Evolutionary conservation across 2,113 vertebrate genomes (phyloP), one percentile per base, ranked within the genome.

Genomic region (Melanerpes formicivorus): DNA sequence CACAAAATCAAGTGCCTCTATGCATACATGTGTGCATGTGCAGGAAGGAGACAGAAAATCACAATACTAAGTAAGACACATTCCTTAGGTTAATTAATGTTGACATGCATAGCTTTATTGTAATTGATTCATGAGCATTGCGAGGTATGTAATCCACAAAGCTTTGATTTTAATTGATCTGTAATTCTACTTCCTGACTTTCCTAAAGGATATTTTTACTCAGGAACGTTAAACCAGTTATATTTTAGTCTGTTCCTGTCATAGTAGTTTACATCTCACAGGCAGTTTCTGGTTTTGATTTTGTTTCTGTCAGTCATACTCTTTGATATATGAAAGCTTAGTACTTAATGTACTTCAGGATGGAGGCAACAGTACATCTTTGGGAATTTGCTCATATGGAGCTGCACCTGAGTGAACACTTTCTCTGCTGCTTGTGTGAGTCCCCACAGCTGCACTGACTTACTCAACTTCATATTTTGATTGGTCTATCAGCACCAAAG

Each of bases 71-170:
- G 83, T 67, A 90, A 71, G 32, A 88, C 90, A 78, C 27, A 50
- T 67, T 65, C 74, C 44, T 71, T 86, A 77, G 18, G 37, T 91
- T 93, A 87, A 94, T 90, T 87, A 71, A 86, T 91, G 91, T 93
- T 93, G 73, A 83, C 73, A 72, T 17, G 19, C 50, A 75, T 71
- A 80, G 65, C 37, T 95, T 83, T 85, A 79, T 40, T 48, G 62
- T 54, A 87, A 90, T 66, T 91, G 79, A 83, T 70, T 84, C 21
- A 46, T 2, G 3, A 87, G 27, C 52, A 82, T 52, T 80, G n/a
- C 73, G 55, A 81, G 72, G 64, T 83, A 73, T 40, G 42, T 63
- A 88, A 83, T 81, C 92, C 63, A 91, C 58, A 87, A 10, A 60
- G 48, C 90, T 93, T 91, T 86, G 88, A 94, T 81, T 93, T 92